Evolutionary conservation across 2,888 invertebrate genomes (phyloP).

Genomic region (Hydriomena furcata): DNA sequence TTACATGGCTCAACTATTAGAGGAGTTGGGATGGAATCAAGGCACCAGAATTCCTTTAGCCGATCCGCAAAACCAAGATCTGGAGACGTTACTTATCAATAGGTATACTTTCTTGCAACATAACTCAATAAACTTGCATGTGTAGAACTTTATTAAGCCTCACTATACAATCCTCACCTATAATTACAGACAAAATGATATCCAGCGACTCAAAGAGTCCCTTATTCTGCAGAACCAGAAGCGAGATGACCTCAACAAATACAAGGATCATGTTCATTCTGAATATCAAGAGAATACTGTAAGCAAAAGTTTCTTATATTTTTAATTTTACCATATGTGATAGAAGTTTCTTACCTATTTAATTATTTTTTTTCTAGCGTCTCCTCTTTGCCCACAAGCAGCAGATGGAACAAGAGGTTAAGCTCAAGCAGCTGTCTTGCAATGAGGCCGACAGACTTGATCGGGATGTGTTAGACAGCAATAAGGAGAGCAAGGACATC

Average conservation of each 20-base stretch:
- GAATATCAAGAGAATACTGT: constrained; percentile 80
- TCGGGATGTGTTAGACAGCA: constrained; percentile 69
- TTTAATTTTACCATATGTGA: too few relatives aligned
- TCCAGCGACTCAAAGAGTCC: constrained; percentile 69
- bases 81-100: constrained; percentile 63
- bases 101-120: constrained; percentile 48
- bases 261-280: constrained; percentile 67
- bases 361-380: constrained; percentile 61
- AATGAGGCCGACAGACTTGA: constrained; percentile 73
- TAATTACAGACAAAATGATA: constrained; percentile 70
- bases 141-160: background rate
- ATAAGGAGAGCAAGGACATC: constrained; percentile 74
- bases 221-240: constrained; percentile 65
- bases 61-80: constrained; percentile 86
- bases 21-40: constrained; percentile 88
- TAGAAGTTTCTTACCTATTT: too few relatives aligned
- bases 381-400: constrained; percentile 87
- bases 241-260: constrained; percentile 68
- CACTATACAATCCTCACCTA: background rate
- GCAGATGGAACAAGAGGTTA: constrained; percentile 87
- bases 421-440: constrained; percentile 77
- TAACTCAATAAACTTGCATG: too few relatives aligned
- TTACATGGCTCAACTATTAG: constrained; percentile 85
- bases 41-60: constrained; percentile 92
- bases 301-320: constrained; percentile 39